Conservation (phyloP, 2,888 invertebrate species). For the Ophioninae sp. region DNA sequence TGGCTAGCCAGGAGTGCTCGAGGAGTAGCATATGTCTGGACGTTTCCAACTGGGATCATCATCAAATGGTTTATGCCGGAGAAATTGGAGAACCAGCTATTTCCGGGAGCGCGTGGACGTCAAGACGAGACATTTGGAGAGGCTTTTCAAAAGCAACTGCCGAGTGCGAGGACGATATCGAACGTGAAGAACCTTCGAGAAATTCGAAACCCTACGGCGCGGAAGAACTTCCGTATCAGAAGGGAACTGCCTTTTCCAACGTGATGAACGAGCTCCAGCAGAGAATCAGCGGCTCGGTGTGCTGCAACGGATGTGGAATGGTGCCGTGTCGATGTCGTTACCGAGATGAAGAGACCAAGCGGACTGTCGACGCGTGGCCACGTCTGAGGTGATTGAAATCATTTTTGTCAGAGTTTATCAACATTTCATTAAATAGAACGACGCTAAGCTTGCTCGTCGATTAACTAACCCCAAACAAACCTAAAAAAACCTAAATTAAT, state of each 20-base stretch:
- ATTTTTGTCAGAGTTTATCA: not conserved
- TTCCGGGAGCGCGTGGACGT: conserved; percentile 70
- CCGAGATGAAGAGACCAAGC: not conserved
- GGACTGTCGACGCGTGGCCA: conserved; percentile 7
- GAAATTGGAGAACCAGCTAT: conserved; percentile 62
- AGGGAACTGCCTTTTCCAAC: conserved; percentile 69
- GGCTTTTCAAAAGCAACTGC: conserved; percentile 67
- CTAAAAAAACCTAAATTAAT: not conserved
- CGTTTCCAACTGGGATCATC: conserved; percentile 66
- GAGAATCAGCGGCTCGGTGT: conserved; percentile 69
- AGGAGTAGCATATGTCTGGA: conserved; percentile 66
- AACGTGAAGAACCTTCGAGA: conserved; percentile 57
- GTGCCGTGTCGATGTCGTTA: conserved; percentile 67
- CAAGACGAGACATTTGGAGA: conserved; percentile 65
- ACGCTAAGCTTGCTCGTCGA: not conserved
- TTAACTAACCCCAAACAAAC: not conserved
- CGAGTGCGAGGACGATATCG: conserved; percentile 34
- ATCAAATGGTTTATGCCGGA: conserved; percentile 52
- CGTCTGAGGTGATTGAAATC: conserved; percentile 42
- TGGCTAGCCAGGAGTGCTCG: conserved; percentile 67
- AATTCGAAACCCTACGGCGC: conserved; percentile 64
- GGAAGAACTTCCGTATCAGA: conserved; percentile 71
- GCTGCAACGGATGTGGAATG: conserved; percentile 67
- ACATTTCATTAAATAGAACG: not conserved
- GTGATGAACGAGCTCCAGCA: conserved; percentile 74